Evolutionary conservation across 1,140 invertebrate species (phyloP).

Genomic region (Lamellibrachia luymesi): DNA sequence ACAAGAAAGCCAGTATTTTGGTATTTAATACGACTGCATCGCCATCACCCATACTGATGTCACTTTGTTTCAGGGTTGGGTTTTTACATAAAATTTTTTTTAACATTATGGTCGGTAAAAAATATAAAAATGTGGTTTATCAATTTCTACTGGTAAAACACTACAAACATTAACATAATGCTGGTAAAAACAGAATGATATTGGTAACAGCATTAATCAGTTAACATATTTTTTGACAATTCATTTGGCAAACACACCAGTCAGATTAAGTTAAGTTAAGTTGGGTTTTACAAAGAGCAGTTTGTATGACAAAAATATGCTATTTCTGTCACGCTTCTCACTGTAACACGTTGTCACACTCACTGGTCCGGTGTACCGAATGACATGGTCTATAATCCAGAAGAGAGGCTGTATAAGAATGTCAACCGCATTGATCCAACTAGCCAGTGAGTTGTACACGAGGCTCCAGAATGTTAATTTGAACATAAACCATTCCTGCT

Average conservation of each 20-base stretch:
- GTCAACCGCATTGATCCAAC: constrained; percentile 51
- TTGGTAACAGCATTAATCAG: neutral
- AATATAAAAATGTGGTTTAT: no score
- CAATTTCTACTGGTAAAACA: no score
- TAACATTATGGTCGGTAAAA: no score
- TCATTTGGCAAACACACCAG: neutral
- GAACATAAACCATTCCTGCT: constrained; percentile 21
- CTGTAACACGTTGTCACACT: constrained; percentile 48
- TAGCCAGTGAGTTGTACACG: constrained; percentile 49
- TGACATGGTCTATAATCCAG: constrained; percentile 92
- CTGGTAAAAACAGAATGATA: no score
- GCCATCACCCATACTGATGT: no score
- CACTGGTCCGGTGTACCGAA: constrained; percentile 81
- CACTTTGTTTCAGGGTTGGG: no score
- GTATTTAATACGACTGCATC: no score
- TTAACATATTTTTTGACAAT: neutral
- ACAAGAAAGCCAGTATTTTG: no score
- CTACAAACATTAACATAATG: no score
- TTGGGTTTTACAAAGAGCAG: neutral
- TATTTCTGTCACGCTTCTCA: no score
- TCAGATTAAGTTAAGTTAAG: neutral
- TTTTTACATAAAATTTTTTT: no score
- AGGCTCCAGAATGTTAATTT: constrained; percentile 33
- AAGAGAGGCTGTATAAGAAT: constrained; percentile 87
- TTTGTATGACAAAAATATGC: neutral